These are phyloP conservation scores for Frankliniella intonsa DNA, from an alignment of 2,888 invertebrate species.

Conservation along the genomic window DNA sequence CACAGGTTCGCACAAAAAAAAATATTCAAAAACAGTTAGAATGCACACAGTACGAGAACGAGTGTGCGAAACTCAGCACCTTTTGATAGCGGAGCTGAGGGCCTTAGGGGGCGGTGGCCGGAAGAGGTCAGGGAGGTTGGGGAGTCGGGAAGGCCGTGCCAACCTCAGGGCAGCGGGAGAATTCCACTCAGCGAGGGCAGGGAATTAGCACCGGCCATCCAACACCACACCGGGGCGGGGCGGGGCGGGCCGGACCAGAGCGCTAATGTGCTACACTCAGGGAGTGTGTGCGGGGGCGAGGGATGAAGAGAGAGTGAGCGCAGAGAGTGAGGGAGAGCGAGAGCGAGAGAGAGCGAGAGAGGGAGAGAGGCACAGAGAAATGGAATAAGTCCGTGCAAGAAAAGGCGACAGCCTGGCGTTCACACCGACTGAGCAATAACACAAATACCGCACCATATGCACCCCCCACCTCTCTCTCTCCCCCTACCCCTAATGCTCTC, in stretches of 20 bases:
- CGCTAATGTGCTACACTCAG: slow-evolving; percentile 31
- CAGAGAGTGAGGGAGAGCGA: slow-evolving; percentile 28
- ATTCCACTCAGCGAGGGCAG: neutral
- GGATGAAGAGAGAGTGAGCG: neutral
- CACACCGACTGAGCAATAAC: slow-evolving; percentile 22
- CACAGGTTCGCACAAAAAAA: no score
- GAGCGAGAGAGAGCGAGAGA: slow-evolving; percentile 36
- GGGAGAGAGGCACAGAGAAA: slow-evolving; percentile 27
- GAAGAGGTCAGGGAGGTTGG: no score
- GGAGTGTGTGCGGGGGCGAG: neutral
- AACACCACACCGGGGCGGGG: no score
- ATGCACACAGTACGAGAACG: no score
- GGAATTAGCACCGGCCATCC: neutral
- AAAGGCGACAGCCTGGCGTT: slow-evolving; percentile 35
- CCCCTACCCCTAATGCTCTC: no score
- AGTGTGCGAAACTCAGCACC: no score
- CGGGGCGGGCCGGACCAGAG: slow-evolving; percentile 31
- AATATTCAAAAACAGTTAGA: no score
- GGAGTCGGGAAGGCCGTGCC: no score
- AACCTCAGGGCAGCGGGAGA: no score
- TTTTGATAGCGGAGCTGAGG: no score
- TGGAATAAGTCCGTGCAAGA: slow-evolving; percentile 10
- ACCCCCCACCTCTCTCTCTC: neutral
- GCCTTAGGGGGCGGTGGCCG: no score
- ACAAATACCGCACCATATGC: slow-evolving; percentile 9